Evolutionary conservation across 2,113 vertebrate genomes (phyloP), one percentile per base, ranked within the genome.

Genomic region (Cichladusa arquata): DNA sequence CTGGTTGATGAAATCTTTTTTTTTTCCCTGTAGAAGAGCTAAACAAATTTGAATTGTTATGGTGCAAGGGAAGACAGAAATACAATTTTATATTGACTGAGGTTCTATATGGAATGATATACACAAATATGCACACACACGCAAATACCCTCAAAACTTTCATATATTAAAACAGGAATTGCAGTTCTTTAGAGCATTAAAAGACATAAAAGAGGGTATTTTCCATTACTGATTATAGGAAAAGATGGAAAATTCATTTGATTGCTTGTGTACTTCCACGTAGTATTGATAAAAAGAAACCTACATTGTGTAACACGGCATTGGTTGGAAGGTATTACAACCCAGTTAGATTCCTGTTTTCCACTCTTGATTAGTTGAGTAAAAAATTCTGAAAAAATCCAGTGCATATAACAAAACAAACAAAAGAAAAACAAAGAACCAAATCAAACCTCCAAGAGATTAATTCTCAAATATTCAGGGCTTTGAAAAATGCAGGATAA

Each of bases 361-460:
- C 24, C 5, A 17, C 13, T 54, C 20, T 84, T 81, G 14, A 58
- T 40, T 81, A 54, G 44, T 4, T 38, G 7, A 29, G 26, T 25
- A 2, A 73, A 73, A 84, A 54, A 45, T 11, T 23, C 26, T 9
- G n/a, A 56, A 60, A 26, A 48, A 73, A 6, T 2, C 2, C 1
- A 14, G 1, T 4, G 3, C 9, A 38, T 38, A 14, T 4, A 48
- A 45, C 24, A 31, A 58, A 53, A 29, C 4, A n/a, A 58, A 14
- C 19, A 48, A 45, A 16, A 28, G 11, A n/a, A 53, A 22, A 25
- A 2, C 26, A 54, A 82, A 54, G 11, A 47, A 1, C 19, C 7
- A 56, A 73, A 23, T 22, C 13, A 25, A 50, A 9, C 0, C 1
- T 8, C 7, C 2, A 13, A 36, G 34, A 36, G 3, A 5, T 11